Conservation (phyloP, 2,797 vertebrate genomes). For the Limosa lapponica region DNA sequence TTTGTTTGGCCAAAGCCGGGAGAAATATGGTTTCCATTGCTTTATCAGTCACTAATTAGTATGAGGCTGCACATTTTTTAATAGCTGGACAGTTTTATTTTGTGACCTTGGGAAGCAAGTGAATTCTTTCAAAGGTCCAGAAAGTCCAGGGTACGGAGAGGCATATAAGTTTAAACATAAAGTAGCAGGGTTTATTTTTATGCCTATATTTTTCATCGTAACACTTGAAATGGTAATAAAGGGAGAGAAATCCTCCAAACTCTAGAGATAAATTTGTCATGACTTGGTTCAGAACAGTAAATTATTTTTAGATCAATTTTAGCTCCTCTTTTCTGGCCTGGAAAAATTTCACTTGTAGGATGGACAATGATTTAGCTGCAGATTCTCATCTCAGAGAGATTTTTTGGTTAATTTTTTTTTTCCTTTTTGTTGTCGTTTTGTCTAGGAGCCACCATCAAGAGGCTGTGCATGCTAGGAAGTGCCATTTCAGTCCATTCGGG, state of each 20-base stretch:
- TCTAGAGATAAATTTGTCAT: slow-evolving; percentile 1
- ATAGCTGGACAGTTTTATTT: slow-evolving; percentile 46
- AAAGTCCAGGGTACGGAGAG: not conserved
- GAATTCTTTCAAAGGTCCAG: not conserved
- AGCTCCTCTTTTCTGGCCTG: not conserved
- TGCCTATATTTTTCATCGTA: not conserved
- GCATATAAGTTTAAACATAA: not conserved
- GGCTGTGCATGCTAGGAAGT: not conserved
- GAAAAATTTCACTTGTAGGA: not conserved
- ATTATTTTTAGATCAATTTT: slow-evolving; percentile 8
- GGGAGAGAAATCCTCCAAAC: not conserved
- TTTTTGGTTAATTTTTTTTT: not conserved
- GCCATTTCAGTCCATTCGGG: not conserved
- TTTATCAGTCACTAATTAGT: slow-evolving; percentile 49
- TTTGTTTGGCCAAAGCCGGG: not conserved
- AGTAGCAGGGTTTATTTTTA: slow-evolving; percentile 26
- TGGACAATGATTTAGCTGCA: not conserved
- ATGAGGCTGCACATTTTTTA: slow-evolving; percentile 3
- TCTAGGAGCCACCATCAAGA: not conserved
- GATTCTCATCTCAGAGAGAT: not conserved
- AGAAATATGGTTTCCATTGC: not conserved
- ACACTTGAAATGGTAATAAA: slow-evolving; percentile 21
- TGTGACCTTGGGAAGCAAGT: not conserved
- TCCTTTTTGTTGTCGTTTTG: not conserved
- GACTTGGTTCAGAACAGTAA: not conserved